Evolutionary conservation across 2,888 invertebrate genomes (phyloP).

Genomic region (Antitype chi): DNA sequence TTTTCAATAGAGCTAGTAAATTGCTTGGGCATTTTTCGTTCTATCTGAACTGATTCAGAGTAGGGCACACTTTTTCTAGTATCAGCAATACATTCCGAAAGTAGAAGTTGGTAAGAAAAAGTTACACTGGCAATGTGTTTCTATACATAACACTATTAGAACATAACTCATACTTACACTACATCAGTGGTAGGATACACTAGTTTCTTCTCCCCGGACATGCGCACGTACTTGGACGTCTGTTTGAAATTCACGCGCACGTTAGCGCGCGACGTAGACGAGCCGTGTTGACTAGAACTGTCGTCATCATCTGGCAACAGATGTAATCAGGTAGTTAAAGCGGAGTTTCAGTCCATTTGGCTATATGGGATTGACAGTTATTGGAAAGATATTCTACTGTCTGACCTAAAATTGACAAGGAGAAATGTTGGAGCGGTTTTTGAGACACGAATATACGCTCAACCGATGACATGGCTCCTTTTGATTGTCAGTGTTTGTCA

Average conservation of each 20-base stretch:
- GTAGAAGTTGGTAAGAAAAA: not conserved
- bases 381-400: not conserved
- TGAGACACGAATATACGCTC: not conserved
- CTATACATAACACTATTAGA: not conserved
- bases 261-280: slow-evolving; percentile 86
- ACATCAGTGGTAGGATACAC: slow-evolving; percentile 92
- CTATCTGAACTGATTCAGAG: too few relatives aligned
- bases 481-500: not conserved
- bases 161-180: slow-evolving; percentile 85
- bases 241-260: slow-evolving; percentile 93
- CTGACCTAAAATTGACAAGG: not conserved
- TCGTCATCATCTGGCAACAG: slow-evolving; percentile 74
- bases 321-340: not conserved
- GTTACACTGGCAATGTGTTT: not conserved
- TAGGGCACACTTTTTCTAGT: not conserved
- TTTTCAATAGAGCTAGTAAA: too few relatives aligned
- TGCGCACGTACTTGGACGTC: slow-evolving; percentile 91
- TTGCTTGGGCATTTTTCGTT: too few relatives aligned
- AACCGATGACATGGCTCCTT: not conserved
- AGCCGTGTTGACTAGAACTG: slow-evolving; percentile 67
- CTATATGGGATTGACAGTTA: not conserved
- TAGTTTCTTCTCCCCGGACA: slow-evolving; percentile 90
- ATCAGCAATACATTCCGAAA: not conserved
- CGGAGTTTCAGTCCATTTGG: not conserved
- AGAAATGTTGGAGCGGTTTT: not conserved